phyloP scores from a whole-genome alignment of 2,888 invertebrate genomes.

The Macaria liturata region DNA sequence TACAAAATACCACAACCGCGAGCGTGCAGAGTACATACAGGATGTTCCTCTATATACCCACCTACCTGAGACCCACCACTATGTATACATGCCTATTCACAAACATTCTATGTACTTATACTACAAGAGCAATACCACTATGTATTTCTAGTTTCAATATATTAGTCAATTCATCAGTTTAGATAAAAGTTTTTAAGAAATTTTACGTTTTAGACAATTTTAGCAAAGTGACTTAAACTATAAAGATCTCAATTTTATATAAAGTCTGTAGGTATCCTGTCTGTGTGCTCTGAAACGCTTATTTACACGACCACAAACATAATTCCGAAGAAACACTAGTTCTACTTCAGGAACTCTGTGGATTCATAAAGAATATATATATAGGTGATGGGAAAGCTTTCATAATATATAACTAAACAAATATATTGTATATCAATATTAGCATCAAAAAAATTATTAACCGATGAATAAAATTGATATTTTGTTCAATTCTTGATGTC shows the following conservation, averaged over 20 bases:
- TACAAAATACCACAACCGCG: constrained; percentile 64
- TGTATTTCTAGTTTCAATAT: constrained; percentile 5
- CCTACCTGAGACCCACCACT: constrained; percentile 28
- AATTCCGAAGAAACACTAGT: constrained; percentile 12
- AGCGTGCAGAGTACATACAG: constrained; percentile 59
- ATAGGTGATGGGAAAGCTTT: too few species aligned
- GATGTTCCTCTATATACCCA: constrained; percentile 23
- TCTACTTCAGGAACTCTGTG: neutral
- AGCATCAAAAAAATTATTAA: too few species aligned
- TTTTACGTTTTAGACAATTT: constrained; percentile 17
- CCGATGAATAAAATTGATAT: too few species aligned
- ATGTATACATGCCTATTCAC: neutral
- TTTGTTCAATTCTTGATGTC: too few species aligned
- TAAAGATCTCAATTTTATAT: constrained; percentile 23
- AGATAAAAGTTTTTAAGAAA: constrained; percentile 5
- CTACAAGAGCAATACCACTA: neutral
- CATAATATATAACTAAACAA: too few species aligned
- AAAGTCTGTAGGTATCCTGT: constrained; percentile 28
- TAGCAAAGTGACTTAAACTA: constrained; percentile 26
- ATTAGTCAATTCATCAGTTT: constrained; percentile 14
- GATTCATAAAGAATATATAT: neutral
- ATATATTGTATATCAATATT: too few species aligned
- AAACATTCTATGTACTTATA: neutral
- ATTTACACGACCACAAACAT: constrained; percentile 53
- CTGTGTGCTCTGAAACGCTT: constrained; percentile 62